Evolutionary conservation across 37 sponge, comb jelly and placozoan species (phyloP).

Genomic region (Chondrosia reniformis): DNA sequence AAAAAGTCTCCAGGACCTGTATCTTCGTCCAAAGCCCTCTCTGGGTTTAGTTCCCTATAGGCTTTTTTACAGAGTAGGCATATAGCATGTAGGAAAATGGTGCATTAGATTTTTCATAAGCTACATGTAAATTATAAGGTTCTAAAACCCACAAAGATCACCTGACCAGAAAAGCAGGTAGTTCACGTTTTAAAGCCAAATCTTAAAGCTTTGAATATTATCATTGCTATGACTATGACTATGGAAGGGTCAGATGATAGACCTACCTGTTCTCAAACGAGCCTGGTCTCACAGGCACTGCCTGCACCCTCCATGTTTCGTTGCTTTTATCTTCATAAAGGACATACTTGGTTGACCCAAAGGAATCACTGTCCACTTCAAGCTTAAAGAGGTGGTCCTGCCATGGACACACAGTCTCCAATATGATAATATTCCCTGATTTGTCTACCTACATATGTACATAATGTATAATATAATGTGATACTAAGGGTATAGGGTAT

Average conservation of each 20-base stretch:
- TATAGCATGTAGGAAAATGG: no score
- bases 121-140: no score
- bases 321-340: slow-evolving; percentile 51
- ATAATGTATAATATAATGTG: not conserved
- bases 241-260: not conserved
- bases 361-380: slow-evolving; percentile 37
- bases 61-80: no score
- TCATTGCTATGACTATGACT: not conserved
- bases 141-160: no score
- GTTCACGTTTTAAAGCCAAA: not conserved
- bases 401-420: slow-evolving; percentile 84
- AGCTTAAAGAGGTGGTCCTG: slow-evolving; percentile 81
- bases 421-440: slow-evolving; percentile 66
- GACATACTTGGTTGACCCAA: slow-evolving; percentile 60
- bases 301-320: slow-evolving; percentile 70
- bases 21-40: no score
- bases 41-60: no score
- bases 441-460: slow-evolving; percentile 45
- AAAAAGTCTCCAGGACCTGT: no score
- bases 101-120: no score
- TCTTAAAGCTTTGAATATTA: not conserved
- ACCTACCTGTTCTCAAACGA: slow-evolving; percentile 26
- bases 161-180: not conserved
- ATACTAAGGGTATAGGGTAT: no score
- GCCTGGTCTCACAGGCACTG: slow-evolving; percentile 9